Evolutionary conservation across 2,113 vertebrate species (phyloP), one percentile per base, ranked within the genome.

Genomic region (Siniperca chuatsi): DNA sequence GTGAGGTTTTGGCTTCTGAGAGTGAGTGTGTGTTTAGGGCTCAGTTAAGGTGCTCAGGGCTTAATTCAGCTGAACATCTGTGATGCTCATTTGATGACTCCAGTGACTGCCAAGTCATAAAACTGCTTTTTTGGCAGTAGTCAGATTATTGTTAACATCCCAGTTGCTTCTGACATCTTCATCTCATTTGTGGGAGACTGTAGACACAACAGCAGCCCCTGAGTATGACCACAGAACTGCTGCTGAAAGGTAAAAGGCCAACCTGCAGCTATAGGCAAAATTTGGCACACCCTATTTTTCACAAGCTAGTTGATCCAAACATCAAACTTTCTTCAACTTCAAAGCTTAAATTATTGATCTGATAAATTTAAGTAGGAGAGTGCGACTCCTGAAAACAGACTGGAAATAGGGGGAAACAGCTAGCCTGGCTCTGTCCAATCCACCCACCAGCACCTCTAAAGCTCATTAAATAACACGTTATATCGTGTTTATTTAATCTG

Each of bases 1-100:
- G 25, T 65, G 21, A 52, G 29, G 11, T 78, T 85, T 70, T 82
- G 82, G 66, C 60, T 72, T 58, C 25, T 33, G 48, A 29, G 35
- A 11, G 8, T 42, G 50, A 76, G 57, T 42, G 40, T 42, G 40
- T 54, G 57, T 73, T 62, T 54, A 52, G 48, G 50, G 37, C 18
- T 82, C 64, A 52, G 54, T 40, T 37, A 33, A 74, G 52, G 23
- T 72, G 55, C 69, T 87, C 40, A 20, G 78, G 74, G 54, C 52
- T 60, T 84, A 65, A 68, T 86, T 81, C 64, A 80, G 60, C 66
- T 66, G 58, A 89, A 75, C 82, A 74, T 86, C 69, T 87, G 81
- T 76, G 69, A 73, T 61, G 57, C 62, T 66, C 50, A 18, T 35
- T 67, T 29, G 52, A 83, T 61, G 70, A 75, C 67, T 82, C 67